Conservation (phyloP, 1,140 invertebrate genomes). For the Ostrea edulis region DNA sequence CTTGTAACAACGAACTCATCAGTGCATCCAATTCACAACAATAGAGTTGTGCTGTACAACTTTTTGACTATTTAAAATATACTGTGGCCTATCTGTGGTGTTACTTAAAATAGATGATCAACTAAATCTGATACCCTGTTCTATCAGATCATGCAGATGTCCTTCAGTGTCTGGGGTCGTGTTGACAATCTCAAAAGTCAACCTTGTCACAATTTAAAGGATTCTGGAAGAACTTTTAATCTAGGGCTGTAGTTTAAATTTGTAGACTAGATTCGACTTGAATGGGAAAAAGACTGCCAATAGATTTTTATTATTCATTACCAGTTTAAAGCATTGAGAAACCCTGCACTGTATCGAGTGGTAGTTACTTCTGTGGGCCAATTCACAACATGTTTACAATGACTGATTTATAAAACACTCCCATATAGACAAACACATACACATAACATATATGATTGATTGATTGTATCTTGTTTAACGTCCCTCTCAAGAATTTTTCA, state of each 20-base stretch:
- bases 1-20: not conserved
- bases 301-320: not conserved
- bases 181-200: not conserved
- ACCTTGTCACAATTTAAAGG: not conserved
- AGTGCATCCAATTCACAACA: not conserved
- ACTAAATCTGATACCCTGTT: not conserved
- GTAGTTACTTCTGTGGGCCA: too few species aligned
- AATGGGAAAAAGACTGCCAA: not conserved
- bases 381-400: too few species aligned
- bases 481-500: too few species aligned
- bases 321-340: not conserved
- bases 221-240: not conserved
- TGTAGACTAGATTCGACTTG: not conserved
- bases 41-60: not conserved
- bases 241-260: not conserved
- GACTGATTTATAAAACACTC: too few species aligned
- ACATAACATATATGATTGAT: too few species aligned
- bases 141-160: constrained; percentile 20
- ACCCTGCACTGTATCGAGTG: too few species aligned
- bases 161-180: not conserved
- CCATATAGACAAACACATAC: too few species aligned
- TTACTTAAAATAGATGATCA: not conserved
- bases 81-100: not conserved
- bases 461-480: too few species aligned
- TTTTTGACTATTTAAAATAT: not conserved